Conservation (phyloP, 1,140 invertebrate species). For the Drosophila bocki region DNA sequence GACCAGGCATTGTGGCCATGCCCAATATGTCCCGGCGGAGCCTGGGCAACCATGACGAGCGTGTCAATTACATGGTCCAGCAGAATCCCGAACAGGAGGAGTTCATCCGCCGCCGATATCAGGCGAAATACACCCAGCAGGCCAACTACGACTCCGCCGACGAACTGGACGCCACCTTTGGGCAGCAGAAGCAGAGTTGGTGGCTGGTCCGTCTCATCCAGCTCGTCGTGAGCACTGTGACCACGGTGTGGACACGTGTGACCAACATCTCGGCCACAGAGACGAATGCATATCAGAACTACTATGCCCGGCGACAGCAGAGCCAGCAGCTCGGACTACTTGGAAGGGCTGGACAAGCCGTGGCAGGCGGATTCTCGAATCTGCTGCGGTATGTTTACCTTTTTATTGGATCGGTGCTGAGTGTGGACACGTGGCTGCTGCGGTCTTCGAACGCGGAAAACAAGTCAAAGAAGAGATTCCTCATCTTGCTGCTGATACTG, state of each 20-base stretch:
- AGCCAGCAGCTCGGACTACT: conserved; percentile 40
- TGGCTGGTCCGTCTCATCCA: conserved; percentile 70
- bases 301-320: conserved; percentile 44
- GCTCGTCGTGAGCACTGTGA: conserved; percentile 57
- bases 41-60: conserved; percentile 80
- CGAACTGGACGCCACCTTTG: conserved; percentile 68
- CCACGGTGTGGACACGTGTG: conserved; percentile 58
- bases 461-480: conserved; percentile 78
- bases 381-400: conserved; percentile 70
- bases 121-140: conserved; percentile 45
- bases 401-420: conserved; percentile 83
- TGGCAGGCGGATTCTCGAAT: conserved; percentile 53
- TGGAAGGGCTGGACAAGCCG: conserved; percentile 9
- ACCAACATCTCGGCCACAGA: conserved; percentile 45
- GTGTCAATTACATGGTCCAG: conserved; percentile 76
- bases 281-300: conserved; percentile 57
- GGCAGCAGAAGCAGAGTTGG: conserved; percentile 54
- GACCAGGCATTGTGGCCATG: conserved; percentile 91
- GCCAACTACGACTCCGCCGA: conserved; percentile 79
- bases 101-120: conserved; percentile 77
- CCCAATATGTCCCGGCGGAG: conserved; percentile 93
- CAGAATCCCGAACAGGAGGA: conserved; percentile 74
- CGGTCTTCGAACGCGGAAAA: conserved; percentile 69
- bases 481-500: conserved; percentile 83
- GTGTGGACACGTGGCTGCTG: conserved; percentile 86